phyloP scores from a whole-genome alignment of 2,797 vertebrate species.

The Denticeps clupeoides region DNA sequence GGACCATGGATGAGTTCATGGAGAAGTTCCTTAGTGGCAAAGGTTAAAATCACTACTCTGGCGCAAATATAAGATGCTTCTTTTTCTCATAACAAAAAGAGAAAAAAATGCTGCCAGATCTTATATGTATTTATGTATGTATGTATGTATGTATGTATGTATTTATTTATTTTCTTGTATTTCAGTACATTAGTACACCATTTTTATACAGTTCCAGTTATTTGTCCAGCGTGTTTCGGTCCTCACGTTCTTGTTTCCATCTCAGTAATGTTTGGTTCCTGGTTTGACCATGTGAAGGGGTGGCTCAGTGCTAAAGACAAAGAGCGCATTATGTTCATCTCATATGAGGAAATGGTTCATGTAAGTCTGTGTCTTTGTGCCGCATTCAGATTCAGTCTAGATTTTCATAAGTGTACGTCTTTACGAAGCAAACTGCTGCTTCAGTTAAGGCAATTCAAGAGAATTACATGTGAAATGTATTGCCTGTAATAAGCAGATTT shows the following conservation, averaged over 20 bases:
- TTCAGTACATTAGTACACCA: neutral
- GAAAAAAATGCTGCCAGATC: neutral
- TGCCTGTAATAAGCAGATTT: neutral
- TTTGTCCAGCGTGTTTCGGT: constrained; percentile 3
- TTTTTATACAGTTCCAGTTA: neutral
- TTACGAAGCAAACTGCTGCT: neutral
- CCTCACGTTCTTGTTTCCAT: too few species aligned
- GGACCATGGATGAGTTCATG: constrained; percentile 42
- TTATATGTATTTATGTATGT: too few species aligned
- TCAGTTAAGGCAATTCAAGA: too few species aligned
- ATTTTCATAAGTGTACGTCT: neutral
- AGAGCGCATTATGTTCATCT: constrained; percentile 43
- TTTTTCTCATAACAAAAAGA: neutral
- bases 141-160: too few species aligned
- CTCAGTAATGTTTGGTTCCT: constrained; percentile 58
- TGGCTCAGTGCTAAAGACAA: constrained; percentile 48
- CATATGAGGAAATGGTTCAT: constrained; percentile 56
- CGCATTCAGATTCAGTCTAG: neutral
- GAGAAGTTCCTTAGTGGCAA: constrained; percentile 48
- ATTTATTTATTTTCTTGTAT: too few species aligned
- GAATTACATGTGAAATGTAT: neutral
- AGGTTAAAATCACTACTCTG: constrained; percentile 24
- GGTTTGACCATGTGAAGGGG: constrained; percentile 63
- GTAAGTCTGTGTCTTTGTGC: constrained; percentile 30
- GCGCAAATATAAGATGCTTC: neutral